Conservation (phyloP, 2,113 vertebrate species). For the Bubalus kerabau region DNA sequence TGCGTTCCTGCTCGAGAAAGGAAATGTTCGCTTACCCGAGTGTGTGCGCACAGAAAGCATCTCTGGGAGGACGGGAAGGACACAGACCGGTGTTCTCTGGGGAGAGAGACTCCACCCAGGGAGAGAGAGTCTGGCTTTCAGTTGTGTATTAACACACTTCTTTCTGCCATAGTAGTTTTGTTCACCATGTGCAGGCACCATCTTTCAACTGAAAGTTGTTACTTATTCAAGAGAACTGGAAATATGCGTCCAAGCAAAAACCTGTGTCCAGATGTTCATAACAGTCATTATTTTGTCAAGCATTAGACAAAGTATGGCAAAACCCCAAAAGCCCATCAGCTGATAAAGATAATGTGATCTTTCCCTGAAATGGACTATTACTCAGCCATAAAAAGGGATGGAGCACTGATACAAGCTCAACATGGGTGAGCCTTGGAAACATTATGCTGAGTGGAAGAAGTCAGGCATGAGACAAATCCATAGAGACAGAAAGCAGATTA, state of each 20-base stretch:
- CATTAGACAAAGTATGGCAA: neutral
- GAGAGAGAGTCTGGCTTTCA: neutral
- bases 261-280: neutral
- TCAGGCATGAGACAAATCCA: neutral
- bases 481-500: neutral
- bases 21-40: too few relatives aligned
- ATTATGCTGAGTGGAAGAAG: neutral
- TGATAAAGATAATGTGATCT: neutral
- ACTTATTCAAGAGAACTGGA: neutral
- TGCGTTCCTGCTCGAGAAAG: neutral
- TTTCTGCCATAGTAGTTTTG: neutral
- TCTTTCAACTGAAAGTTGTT: neutral
- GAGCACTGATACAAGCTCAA: neutral
- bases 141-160: rapidly evolving
- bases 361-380: neutral
- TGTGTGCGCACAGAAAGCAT: neutral
- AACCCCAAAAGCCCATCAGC: neutral
- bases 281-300: neutral
- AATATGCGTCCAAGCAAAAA: neutral
- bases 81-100: neutral
- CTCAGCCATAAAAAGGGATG: neutral
- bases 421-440: neutral
- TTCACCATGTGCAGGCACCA: neutral
- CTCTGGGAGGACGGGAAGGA: neutral
- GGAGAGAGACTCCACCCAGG: neutral